These are phyloP conservation scores for Aporrectodea caliginosa DNA, from an alignment of 1,140 invertebrate species.

Conservation along the genomic window DNA sequence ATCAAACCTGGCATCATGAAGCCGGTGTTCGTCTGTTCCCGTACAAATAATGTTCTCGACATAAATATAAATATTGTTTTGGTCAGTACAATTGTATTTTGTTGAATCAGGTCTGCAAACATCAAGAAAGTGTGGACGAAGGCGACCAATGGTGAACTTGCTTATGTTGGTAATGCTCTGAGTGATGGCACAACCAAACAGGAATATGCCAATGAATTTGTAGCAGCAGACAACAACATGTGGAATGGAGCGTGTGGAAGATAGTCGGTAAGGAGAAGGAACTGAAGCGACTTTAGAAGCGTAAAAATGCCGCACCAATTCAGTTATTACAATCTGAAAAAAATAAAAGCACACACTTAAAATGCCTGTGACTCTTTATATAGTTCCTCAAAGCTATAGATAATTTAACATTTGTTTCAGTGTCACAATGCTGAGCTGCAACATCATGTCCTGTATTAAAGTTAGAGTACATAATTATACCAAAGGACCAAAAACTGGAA, in stretches of 20 bases:
- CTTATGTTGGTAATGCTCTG: conserved; percentile 80
- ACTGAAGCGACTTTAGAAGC: not conserved
- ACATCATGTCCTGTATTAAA: not conserved
- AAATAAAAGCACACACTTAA: not conserved
- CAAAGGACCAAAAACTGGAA: not conserved
- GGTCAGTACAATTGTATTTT: conserved; percentile 28
- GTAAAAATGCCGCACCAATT: not conserved
- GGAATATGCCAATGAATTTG: conserved; percentile 64
- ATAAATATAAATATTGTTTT: conserved; percentile 12
- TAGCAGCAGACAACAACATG: conserved; percentile 1
- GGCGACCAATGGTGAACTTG: conserved; percentile 83
- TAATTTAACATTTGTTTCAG: not conserved
- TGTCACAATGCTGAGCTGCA: not conserved
- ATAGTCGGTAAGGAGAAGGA: not conserved
- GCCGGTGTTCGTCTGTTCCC: conserved; percentile 2
- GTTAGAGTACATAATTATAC: not conserved
- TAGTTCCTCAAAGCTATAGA: not conserved
- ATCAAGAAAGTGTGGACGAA: conserved; percentile 83
- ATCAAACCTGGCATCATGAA: conserved; percentile 2
- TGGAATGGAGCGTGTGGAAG: not conserved
- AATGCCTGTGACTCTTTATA: not conserved
- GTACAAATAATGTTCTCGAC: conserved; percentile 24
- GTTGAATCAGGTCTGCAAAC: conserved; percentile 50
- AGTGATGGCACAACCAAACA: conserved; percentile 73
- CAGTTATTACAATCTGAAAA: conserved; percentile 1